phyloP scores from a whole-genome alignment of 53 echinoderm and acorn worm species.

The Apostichopus leukothele region DNA sequence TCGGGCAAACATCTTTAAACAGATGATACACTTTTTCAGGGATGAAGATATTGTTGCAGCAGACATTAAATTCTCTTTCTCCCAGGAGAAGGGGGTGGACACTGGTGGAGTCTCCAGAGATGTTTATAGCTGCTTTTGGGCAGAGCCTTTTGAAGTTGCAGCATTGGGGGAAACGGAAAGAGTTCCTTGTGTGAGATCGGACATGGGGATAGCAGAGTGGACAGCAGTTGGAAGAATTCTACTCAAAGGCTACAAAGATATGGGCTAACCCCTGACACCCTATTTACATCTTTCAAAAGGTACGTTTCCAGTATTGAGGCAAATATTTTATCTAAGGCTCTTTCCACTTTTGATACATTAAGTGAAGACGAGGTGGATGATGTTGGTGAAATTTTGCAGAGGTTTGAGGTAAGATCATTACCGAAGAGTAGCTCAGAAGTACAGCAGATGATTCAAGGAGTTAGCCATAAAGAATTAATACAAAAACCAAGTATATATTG shows the following conservation, averaged over 20 bases:
- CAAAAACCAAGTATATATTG: conserved; percentile 5
- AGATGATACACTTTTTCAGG: neutral
- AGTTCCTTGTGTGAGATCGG: neutral
- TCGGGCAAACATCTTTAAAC: neutral
- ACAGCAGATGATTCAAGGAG: neutral
- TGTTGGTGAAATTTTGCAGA: neutral
- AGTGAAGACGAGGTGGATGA: neutral
- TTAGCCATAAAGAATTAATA: conserved; percentile 9
- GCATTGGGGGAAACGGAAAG: conserved; percentile 3
- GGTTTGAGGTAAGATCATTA: conserved; percentile 3
- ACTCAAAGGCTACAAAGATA: neutral
- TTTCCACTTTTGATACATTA: neutral
- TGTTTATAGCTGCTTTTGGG: neutral
- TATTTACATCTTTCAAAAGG: neutral
- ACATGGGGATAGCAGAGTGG: conserved; percentile 4
- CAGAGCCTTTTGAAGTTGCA: neutral
- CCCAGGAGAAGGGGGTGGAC: neutral
- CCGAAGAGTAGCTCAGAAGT: neutral
- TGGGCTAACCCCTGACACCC: neutral
- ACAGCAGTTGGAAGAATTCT: conserved; percentile 10
- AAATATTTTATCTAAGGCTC: neutral
- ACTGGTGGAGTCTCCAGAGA: conserved; percentile 15
- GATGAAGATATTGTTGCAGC: neutral
- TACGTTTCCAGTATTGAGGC: neutral
- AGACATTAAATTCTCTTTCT: conserved; percentile 13